Evolutionary conservation across 2,113 vertebrate species (phyloP).

Genomic region (Saimiri boliviensis): DNA sequence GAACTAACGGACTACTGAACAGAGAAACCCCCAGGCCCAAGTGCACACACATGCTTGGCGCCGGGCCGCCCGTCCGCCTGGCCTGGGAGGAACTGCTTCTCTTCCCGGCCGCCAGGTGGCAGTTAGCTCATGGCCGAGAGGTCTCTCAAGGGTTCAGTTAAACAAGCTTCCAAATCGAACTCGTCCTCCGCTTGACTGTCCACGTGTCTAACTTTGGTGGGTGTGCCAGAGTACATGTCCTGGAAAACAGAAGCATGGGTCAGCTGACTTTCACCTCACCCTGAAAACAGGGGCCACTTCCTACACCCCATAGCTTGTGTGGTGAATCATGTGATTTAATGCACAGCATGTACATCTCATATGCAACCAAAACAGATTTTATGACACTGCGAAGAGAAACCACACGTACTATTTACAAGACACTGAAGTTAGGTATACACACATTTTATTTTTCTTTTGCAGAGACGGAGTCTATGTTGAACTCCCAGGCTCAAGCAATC

Average conservation of each 20-base stretch:
- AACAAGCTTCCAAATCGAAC: conserved; percentile 85
- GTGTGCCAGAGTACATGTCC: conserved; percentile 85
- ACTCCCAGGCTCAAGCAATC: no score
- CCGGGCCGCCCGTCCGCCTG: not conserved
- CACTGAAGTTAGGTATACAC: accelerated
- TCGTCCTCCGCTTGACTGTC: conserved; percentile 79
- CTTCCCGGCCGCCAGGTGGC: not conserved
- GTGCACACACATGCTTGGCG: not conserved
- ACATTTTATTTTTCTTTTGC: no score
- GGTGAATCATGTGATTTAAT: accelerated
- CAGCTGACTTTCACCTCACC: not conserved
- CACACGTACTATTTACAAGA: no score
- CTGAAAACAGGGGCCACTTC: not conserved
- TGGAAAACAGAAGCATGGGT: conserved; percentile 75
- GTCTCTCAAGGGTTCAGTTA: conserved; percentile 81
- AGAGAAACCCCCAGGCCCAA: not conserved
- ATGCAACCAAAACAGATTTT: not conserved
- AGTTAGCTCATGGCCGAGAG: conserved; percentile 79
- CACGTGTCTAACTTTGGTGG: conserved; percentile 88
- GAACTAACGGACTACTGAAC: conserved; percentile 21
- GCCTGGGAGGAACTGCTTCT: not conserved
- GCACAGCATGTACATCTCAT: accelerated
- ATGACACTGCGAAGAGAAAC: not conserved
- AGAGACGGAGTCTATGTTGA: no score
- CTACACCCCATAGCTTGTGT: not conserved